Conservation (phyloP, 1,140 invertebrate genomes). For the Heliconius hermathena region DNA sequence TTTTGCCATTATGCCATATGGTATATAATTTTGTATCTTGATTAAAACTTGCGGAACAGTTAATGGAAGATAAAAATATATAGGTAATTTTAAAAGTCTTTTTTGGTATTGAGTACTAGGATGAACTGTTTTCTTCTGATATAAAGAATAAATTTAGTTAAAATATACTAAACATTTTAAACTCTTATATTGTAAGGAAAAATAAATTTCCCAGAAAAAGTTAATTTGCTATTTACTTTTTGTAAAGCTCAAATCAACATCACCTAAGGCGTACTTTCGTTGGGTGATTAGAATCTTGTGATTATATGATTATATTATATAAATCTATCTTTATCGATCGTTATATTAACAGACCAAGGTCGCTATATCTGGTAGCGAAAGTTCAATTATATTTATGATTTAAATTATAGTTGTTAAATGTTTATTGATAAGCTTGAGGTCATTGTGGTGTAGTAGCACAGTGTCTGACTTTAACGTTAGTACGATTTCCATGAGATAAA, state of each 20-base stretch:
- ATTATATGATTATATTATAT: conserved; percentile 5
- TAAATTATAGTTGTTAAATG: not conserved
- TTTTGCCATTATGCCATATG: not conserved
- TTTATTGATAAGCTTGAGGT: not conserved
- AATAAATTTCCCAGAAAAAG: not conserved
- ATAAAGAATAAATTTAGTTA: too few relatives aligned
- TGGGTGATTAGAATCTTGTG: not conserved
- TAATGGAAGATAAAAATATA: not conserved
- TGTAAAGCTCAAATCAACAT: not conserved
- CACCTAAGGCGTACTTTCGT: not conserved
- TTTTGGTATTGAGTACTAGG: too few relatives aligned
- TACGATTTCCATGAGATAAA: too few relatives aligned
- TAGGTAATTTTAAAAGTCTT: too few relatives aligned
- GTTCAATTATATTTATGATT: conserved; percentile 17
- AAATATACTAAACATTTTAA: too few relatives aligned
- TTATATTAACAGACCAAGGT: not conserved
- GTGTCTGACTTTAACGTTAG: not conserved
- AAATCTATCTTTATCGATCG: not conserved
- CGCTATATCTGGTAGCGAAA: conserved; percentile 20
- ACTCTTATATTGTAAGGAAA: not conserved
- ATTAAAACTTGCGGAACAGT: not conserved
- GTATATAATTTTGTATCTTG: not conserved
- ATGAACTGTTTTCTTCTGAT: too few relatives aligned
- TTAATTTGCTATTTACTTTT: not conserved
- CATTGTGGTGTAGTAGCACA: not conserved